Evolutionary conservation across 2,888 invertebrate species (phyloP), one percentile per base, ranked within the genome.

Genomic region (Himalopsyche tibetana): DNA sequence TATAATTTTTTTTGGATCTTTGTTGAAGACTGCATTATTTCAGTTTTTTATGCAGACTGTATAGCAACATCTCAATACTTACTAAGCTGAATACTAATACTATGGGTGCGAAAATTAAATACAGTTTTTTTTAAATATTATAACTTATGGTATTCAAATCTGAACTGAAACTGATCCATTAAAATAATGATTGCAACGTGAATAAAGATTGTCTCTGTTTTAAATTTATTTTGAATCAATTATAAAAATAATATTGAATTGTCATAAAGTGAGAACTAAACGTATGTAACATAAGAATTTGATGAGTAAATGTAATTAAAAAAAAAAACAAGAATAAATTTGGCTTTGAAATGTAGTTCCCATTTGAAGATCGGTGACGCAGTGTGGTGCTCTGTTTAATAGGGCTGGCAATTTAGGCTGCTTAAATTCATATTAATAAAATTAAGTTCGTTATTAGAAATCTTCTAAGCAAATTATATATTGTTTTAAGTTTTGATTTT

Each of bases 141-240:
- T 51, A 15, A 6, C 15, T 51, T 51, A 51, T 51, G 15, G 15
- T 51, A 15, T 69, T 74, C 74, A 38, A 74, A 36, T 74, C 19
- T 63, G 12, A 74, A 74, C 74, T 38, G 11, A 15, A 74, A 74
- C 12, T 74, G 28, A 74, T 11, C 9, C 15, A 11, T 63, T 19
- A 19, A 6, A 15, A 74, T 36, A 38, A 55, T 55, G 19, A 69
- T 74, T 74, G 36, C 38, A 3, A 74, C 38, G 69, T 36, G 69
- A 74, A 36, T 74, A 74, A 74, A 15, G 38, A 1, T 38, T 38
- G 69, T 74, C 38, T 38, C 12, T 74, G 38, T 74, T 74, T 74
- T 74, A 36, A 8, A 69, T 74, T 74, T 74, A 38, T 74, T 74
- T 74, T 74, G 69, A 74, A 74, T 74, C 12, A 36, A 74, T 38